Evolutionary conservation across 2,888 invertebrate species (phyloP).

Genomic region (Gryllus longicercus): DNA sequence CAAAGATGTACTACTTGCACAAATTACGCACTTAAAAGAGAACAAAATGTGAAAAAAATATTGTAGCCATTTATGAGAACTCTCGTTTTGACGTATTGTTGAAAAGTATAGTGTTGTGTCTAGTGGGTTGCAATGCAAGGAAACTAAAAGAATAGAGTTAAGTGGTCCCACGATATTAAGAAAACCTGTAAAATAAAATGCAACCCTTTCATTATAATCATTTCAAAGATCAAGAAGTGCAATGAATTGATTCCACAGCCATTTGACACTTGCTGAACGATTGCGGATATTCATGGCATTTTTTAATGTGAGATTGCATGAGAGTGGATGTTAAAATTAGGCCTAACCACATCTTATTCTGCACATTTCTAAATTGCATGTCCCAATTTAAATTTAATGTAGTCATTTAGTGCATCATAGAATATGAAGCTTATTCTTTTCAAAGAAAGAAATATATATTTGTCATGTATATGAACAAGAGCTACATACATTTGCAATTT

Average conservation of each 20-base stretch:
- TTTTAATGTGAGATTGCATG: constrained; percentile 1
- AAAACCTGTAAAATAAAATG: too few relatives aligned
- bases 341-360: constrained; percentile 22
- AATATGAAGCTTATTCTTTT: not conserved
- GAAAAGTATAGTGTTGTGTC: too few relatives aligned
- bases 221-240: too few relatives aligned
- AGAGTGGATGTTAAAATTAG: constrained; percentile 12
- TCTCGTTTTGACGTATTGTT: too few relatives aligned
- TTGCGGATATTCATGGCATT: not conserved
- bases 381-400: constrained; percentile 19
- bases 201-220: too few relatives aligned
- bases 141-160: too few relatives aligned
- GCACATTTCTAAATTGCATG: constrained; percentile 21
- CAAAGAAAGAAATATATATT: not conserved
- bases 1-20: too few relatives aligned
- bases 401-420: constrained; percentile 11
- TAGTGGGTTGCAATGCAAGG: too few relatives aligned
- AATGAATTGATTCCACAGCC: not conserved
- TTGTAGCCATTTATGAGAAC: too few relatives aligned
- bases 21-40: too few relatives aligned
- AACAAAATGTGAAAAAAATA: too few relatives aligned
- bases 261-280: not conserved
- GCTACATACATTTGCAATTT: not conserved
- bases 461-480: not conserved
- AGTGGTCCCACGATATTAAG: too few relatives aligned